Evolutionary conservation across 2,113 vertebrate genomes (phyloP), one percentile per base, ranked within the genome.

Genomic region (Pelmatolapia mariae): DNA sequence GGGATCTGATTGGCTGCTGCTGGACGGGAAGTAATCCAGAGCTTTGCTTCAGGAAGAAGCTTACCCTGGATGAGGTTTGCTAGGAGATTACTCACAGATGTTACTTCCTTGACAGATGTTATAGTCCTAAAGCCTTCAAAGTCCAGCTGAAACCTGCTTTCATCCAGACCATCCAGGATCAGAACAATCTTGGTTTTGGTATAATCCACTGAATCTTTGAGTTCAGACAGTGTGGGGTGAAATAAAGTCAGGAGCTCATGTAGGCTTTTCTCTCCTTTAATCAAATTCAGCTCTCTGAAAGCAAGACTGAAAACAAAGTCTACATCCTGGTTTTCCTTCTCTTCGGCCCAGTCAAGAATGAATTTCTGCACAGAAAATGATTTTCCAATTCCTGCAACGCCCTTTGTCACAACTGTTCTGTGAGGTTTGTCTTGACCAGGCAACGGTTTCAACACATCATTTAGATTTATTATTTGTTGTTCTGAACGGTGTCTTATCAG

Each of bases 121-220:
- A 93, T n/a, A 4, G 0, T n/a, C 11, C 80, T 16, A 4, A 2
- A 24, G 15, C 76, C 81, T 16, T 36, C 2, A 7, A 95, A 94
- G 24, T 95, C 82, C 33, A 95, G 68, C 1, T 68, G n/a, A 71
- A 89, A 8, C 40, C 87, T 81, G 80, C 91, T 93, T 81, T 95
- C 94, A 89, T 95, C 94, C 81, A 95, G 26, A 1, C 93, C 93
- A 5, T 94, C 93, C 15, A 95, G 88, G 88, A 95, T 93, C 36
- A 94, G 57, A 0, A 91, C 10, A 1, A 87, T 78, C 11, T 52
- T 91, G 33, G 79, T 18, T 10, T 18, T 24, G 38, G 10, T 1
- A 1, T 85, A 86, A 83, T 79, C 82, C 2, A 57, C 73, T 40
- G 81, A 10, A 2, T 73, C 57, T 12, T 24, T 80, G 13, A 89